Percentiles rank a stretch among this genome's conserved stretches.
Conservation (phyloP, 2,888 invertebrate species). For the Drosophila nr. fundita region DNA sequence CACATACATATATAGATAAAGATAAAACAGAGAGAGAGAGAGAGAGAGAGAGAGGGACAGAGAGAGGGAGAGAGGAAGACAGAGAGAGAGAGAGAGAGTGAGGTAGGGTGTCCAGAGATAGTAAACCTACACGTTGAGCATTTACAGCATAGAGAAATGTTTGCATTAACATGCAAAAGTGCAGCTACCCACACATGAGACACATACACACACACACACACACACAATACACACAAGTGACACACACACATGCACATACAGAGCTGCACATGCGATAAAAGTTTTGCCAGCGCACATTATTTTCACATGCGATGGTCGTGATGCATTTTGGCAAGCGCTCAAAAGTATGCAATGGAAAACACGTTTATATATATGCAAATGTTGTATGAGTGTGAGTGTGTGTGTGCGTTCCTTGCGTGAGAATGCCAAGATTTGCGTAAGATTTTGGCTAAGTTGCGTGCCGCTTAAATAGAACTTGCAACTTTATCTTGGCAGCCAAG, state of each 20-base stretch:
- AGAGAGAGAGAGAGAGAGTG: too few relatives aligned
- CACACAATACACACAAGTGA: constrained; percentile 11
- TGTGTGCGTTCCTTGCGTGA: constrained; percentile 22
- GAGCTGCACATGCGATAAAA: constrained; percentile 35
- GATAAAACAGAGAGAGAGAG: background rate
- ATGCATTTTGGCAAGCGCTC: constrained; percentile 58
- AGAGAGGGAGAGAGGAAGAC: background rate
- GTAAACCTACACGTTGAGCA: constrained; percentile 58
- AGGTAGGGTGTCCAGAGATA: constrained; percentile 24
- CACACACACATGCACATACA: background rate
- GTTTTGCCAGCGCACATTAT: constrained; percentile 37
- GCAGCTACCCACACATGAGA: constrained; percentile 42
- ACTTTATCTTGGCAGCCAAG: constrained; percentile 61
- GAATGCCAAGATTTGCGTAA: constrained; percentile 58
- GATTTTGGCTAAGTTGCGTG: constrained; percentile 51
- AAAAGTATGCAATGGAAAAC: constrained; percentile 49
- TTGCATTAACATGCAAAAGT: constrained; percentile 65
- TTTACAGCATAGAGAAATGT: constrained; percentile 55
- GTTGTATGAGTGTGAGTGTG: constrained; percentile 2
- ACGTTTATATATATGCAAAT: constrained; percentile 8
- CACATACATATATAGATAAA: background rate
- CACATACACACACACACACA: constrained; percentile 20
- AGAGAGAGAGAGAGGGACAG: background rate
- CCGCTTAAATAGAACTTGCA: constrained; percentile 54
- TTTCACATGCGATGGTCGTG: constrained; percentile 39